These are phyloP conservation scores for Bellardia pandia DNA, from an alignment of 2,888 invertebrate species.

Conservation along the genomic window DNA sequence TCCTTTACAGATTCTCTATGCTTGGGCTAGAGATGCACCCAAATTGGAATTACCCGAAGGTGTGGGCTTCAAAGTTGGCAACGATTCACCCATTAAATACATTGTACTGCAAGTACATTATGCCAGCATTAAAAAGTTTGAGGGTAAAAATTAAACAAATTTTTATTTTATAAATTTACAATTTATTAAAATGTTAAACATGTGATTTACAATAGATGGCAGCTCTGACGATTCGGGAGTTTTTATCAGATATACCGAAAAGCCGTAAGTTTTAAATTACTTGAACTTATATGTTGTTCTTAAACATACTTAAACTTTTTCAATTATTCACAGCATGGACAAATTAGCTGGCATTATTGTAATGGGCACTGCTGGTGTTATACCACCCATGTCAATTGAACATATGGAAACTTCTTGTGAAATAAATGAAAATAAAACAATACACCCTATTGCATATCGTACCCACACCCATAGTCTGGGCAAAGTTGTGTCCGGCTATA, in stretches of 20 bases:
- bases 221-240: slow-evolving; percentile 94
- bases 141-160: slow-evolving; percentile 83
- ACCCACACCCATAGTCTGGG: slow-evolving; percentile 97
- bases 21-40: slow-evolving; percentile 97
- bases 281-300: background rate
- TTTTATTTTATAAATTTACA: background rate
- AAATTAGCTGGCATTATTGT: slow-evolving; percentile 96
- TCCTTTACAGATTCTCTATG: slow-evolving; percentile 91
- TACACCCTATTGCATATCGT: slow-evolving; percentile 98
- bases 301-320: too few relatives aligned
- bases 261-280: slow-evolving; percentile 85
- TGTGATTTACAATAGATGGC: slow-evolving; percentile 85
- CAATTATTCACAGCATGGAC: slow-evolving; percentile 86
- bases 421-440: slow-evolving; percentile 90
- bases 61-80: slow-evolving; percentile 97
- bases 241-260: slow-evolving; percentile 90
- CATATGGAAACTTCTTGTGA: slow-evolving; percentile 96
- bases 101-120: slow-evolving; percentile 98
- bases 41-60: slow-evolving; percentile 91
- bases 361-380: slow-evolving; percentile 93
- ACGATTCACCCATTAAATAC: slow-evolving; percentile 92
- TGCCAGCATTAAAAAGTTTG: slow-evolving; percentile 87
- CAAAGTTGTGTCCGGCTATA: slow-evolving; percentile 93
- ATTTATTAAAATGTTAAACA: too few relatives aligned
- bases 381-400: slow-evolving; percentile 89